These are phyloP conservation scores for Psittacula echo DNA, from an alignment of 2,797 vertebrate species.

Conservation along the genomic window DNA sequence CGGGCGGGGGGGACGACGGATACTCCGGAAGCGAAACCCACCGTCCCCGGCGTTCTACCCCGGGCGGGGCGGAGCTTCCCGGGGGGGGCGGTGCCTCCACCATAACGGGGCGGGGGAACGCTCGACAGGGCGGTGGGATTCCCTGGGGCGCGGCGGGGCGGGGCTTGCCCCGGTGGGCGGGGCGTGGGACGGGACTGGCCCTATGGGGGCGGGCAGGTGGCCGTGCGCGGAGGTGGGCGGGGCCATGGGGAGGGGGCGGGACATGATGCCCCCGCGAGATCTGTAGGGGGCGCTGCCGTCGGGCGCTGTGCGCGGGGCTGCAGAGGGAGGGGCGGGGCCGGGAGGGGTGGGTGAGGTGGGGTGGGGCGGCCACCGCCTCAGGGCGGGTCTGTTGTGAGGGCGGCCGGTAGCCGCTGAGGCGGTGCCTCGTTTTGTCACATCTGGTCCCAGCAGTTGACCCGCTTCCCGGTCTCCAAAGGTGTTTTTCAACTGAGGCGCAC, in stretches of 20 bases:
- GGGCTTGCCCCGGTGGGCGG: neutral
- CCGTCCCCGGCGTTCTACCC: neutral
- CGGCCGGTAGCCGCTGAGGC: accelerated
- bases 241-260: too few relatives aligned
- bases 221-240: neutral
- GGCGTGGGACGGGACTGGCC: accelerated
- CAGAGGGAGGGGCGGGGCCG: neutral
- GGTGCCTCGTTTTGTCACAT: accelerated
- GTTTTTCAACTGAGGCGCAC: neutral
- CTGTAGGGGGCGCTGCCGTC: too few relatives aligned
- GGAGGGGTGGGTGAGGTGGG: too few relatives aligned
- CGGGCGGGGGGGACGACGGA: neutral
- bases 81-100: neutral
- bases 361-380: neutral
- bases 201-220: accelerated
- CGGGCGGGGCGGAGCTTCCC: neutral
- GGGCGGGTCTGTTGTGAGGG: neutral
- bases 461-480: accelerated
- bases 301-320: too few relatives aligned
- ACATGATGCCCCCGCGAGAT: too few relatives aligned
- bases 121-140: too few relatives aligned
- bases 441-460: accelerated
- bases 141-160: neutral
- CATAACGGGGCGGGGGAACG: neutral
- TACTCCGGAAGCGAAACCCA: constrained; percentile 71